Evolutionary conservation across 2,113 vertebrate species (phyloP).

Genomic region (Thymallus thymallus): DNA sequence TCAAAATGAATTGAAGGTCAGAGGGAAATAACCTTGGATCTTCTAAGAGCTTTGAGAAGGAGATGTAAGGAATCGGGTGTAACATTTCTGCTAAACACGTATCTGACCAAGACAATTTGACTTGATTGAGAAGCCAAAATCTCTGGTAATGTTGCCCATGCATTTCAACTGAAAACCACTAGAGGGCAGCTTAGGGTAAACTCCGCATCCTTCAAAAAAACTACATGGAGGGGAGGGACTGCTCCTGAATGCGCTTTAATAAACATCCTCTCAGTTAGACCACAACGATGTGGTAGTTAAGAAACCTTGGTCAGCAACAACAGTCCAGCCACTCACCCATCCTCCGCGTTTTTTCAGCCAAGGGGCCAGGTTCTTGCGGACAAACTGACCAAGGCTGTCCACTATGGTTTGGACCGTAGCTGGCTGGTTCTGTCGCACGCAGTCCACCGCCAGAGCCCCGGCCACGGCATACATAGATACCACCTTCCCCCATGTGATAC

Average conservation of each 20-base stretch:
- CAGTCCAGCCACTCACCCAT: slow-evolving; percentile 80
- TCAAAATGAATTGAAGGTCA: too few relatives aligned
- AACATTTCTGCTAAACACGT: too few relatives aligned
- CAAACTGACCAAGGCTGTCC: slow-evolving; percentile 91
- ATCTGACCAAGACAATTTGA: too few relatives aligned
- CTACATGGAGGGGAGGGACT: not conserved
- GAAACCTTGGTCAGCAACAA: not conserved
- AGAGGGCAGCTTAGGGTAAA: not conserved
- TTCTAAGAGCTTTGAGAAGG: not conserved
- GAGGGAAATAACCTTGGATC: not conserved
- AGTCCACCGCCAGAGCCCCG: slow-evolving; percentile 89
- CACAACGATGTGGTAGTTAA: not conserved
- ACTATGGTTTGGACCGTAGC: slow-evolving; percentile 85
- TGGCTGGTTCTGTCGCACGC: slow-evolving; percentile 83
- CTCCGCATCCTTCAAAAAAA: not conserved
- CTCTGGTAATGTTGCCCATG: not conserved
- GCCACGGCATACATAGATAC: slow-evolving; percentile 90
- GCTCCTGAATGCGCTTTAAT: not conserved
- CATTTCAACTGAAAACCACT: not conserved
- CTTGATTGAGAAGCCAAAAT: not conserved
- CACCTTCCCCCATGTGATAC: slow-evolving; percentile 96
- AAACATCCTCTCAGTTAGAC: not conserved
- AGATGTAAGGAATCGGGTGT: too few relatives aligned
- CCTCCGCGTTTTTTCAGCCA: slow-evolving; percentile 92
- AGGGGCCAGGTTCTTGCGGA: slow-evolving; percentile 82